Conservation (phyloP, 2,888 invertebrate species). For the Xiphydria camelus region DNA sequence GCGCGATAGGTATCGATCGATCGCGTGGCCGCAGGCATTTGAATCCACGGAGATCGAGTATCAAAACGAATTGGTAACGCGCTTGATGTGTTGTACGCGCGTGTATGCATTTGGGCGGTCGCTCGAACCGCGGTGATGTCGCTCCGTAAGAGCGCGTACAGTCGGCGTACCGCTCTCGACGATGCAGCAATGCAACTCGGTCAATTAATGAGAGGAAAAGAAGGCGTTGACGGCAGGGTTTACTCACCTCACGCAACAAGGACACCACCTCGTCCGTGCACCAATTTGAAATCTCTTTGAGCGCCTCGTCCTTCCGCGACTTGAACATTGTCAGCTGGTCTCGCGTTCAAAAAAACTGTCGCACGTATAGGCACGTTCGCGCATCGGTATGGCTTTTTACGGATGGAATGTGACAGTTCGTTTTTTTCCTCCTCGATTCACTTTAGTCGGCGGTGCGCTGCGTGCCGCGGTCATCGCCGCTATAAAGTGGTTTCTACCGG, state of each 20-base stretch:
- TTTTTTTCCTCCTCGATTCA: slow-evolving; percentile 19
- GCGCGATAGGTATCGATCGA: too few species aligned
- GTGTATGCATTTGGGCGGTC: too few species aligned
- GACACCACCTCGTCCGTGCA: slow-evolving; percentile 41
- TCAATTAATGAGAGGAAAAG: background rate
- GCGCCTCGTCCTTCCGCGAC: slow-evolving; percentile 40
- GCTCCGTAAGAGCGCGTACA: too few species aligned
- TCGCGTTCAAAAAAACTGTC: slow-evolving; percentile 21
- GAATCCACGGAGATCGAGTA: too few species aligned
- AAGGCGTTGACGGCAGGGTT: slow-evolving; percentile 13
- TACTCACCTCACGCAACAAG: slow-evolving; percentile 50
- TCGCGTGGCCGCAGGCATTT: too few species aligned
- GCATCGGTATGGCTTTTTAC: slow-evolving; percentile 44
- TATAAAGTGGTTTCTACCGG: slow-evolving; percentile 17
- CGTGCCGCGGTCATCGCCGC: slow-evolving; percentile 13
- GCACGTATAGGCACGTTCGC: slow-evolving; percentile 37
- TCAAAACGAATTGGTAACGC: too few species aligned
- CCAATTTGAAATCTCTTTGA: slow-evolving; percentile 49
- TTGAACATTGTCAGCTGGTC: slow-evolving; percentile 27
- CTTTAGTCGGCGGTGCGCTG: background rate
- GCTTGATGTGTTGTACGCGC: too few species aligned
- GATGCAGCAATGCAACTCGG: too few species aligned
- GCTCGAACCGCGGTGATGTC: too few species aligned
- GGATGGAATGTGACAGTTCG: slow-evolving; percentile 37
- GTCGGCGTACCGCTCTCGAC: too few species aligned